These are phyloP conservation scores for Melanerpes aurifrons DNA, from an alignment of 2,113 vertebrate species.

Conservation along the genomic window DNA sequence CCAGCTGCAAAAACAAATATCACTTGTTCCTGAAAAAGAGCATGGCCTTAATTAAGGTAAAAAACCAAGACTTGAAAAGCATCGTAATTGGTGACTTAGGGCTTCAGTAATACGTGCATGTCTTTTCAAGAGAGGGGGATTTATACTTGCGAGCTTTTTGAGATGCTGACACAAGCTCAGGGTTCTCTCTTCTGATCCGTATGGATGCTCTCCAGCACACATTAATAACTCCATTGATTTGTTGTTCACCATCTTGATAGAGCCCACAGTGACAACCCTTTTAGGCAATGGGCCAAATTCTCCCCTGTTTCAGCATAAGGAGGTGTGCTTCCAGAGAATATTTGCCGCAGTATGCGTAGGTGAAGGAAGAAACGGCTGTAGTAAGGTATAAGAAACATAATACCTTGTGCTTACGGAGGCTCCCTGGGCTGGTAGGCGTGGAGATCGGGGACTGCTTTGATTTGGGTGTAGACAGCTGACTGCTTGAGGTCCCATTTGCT, in stretches of 20 bases:
- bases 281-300: background rate
- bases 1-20: background rate
- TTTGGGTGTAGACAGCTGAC: conserved; percentile 96
- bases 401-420: conserved; percentile 98
- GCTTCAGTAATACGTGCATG: background rate
- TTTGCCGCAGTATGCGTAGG: background rate
- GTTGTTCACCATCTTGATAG: background rate
- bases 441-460: conserved; percentile 99
- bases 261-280: background rate
- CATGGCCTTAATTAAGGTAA: background rate
- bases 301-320: background rate
- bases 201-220: background rate
- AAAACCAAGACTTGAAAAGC: background rate
- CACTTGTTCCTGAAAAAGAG: background rate
- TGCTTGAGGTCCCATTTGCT: conserved; percentile 98
- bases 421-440: conserved; percentile 94
- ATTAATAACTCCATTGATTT: background rate
- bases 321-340: background rate
- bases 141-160: background rate
- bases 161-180: background rate
- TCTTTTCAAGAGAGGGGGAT: background rate
- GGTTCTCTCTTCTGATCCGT: background rate
- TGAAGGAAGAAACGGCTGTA: conserved; percentile 58
- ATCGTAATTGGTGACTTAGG: background rate
- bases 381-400: conserved; percentile 86